phyloP scores from a whole-genome alignment of 2,797 vertebrate genomes.

The Phoebastria nigripes region DNA sequence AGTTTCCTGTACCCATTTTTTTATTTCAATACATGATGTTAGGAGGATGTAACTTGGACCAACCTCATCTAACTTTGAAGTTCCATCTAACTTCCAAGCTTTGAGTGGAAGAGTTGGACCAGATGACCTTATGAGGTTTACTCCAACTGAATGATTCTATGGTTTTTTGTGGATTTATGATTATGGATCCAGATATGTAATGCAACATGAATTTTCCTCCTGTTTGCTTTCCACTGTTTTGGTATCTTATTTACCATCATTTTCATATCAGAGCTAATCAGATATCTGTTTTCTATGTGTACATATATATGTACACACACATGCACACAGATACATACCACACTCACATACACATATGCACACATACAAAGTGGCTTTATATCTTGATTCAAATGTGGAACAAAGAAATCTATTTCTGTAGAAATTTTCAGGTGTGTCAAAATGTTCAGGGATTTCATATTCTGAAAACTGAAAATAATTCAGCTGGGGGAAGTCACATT shows the following conservation, averaged over 20 bases:
- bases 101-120: background rate
- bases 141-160: background rate
- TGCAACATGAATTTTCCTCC: background rate
- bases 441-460: background rate
- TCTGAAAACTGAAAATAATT: background rate
- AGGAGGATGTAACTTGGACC: background rate
- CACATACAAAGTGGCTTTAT: background rate
- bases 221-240: background rate
- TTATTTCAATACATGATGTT: background rate
- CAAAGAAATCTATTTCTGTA: background rate
- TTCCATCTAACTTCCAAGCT: background rate
- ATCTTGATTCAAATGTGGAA: background rate
- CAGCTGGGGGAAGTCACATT: background rate
- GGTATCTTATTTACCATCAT: background rate
- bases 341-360: fast-evolving
- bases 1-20: background rate
- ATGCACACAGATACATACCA: background rate
- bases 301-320: background rate
- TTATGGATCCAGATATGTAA: background rate
- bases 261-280: background rate
- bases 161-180: background rate
- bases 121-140: background rate
- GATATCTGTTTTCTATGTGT: background rate
- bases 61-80: background rate
- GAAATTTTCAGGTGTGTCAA: background rate